Base-by-base conservation (phyloP, 2,797 vertebrate genomes). In the Rhinatrema bivittatum region DNA sequence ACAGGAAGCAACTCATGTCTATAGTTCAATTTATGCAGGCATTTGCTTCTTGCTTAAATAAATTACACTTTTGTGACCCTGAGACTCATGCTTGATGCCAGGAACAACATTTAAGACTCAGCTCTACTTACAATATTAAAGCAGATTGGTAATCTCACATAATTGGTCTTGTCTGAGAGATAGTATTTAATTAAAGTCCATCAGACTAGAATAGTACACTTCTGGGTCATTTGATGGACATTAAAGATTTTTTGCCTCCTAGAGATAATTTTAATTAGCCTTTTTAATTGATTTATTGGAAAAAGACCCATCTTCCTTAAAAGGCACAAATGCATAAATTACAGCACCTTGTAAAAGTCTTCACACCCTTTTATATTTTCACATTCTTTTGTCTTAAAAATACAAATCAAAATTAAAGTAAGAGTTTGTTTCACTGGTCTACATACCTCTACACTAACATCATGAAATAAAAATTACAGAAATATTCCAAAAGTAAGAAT, bases 111-210 rank as follows among this genome's bases (percentile, higher is more conserved):
- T 25, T 16, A 16, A 7, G 12, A 25, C 16, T 46, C 7, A 1
- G 1, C 13, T 16, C 4, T 36, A 21, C 34, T 2, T 11, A 14
- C 11, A 7, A 43, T 30, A n/a, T n/a, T n/a, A n/a, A n/a, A n/a
- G n/a, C n/a, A n/a, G n/a, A 36, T 11, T 29, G 4, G 32, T 46
- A 25, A 44, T 39, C 4, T 58, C 17, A 37, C 20, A 44, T 35
- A 41, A 45, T 19, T 53, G 7, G 24, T 20, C 10, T 39, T 5
- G 0, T 25, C 36, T 36, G 31, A 20, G 3, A 44, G 17, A 10
- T 29, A 40, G 42, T 46, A 52, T 40, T 50, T n/a, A n/a, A n/a
- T n/a, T 33, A 38, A 33, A 36, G 38, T 2, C 9, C 29, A 7
- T 46, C 22, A 21, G 19, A 36, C 27, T 9, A 14, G 2, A 43